Evolutionary conservation across 1,140 invertebrate species (phyloP), one percentile per base, ranked within the genome.

Genomic region (Holotrichia oblita): DNA sequence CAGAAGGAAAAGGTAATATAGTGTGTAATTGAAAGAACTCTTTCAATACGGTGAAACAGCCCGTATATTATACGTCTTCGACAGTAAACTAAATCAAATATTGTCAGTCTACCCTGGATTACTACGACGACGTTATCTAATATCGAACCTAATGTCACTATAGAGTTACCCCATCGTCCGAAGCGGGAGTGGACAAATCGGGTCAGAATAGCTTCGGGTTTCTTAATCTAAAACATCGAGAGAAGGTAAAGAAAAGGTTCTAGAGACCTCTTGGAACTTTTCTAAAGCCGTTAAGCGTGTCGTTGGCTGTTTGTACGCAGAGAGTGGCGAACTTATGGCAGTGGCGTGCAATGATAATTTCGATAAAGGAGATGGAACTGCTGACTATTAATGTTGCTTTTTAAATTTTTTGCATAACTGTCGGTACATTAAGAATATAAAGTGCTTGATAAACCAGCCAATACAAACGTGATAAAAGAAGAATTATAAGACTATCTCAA

Each of bases 241-340:
- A 17, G 22, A 9, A 69, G 61, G 27, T 12, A 69, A 69, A 69
- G 61, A 34, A 69, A 69, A 27, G 22, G 12, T 27, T 22, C 22
- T 20, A 0, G 61, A 24, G 61, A 69, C 20, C 27, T 27, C 61
- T 69, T 20, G 22, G 61, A 69, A 69, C 61, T 69, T 69, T 69
- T 69, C 61, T 34, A 34, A 69, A 69, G 61, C 27, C 61, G 61
- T 69, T 69, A 69, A 69, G 61, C 61, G 22, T 24, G 61, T 69
- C 61, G 22, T 34, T 69, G 61, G 22, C 27, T 27, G 22, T 34
- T 34, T 24, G 61, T 22, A 27, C 61, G 22, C 61, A 10, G 61
- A 12, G 61, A 17, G 7, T 17, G 44, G 10, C 2, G 44, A 69
- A 69, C 61, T 20, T 27, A 1, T 34, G 27, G 4, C 27, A 34